These are phyloP conservation scores for Atta cephalotes DNA, from an alignment of 1,140 invertebrate species.

Conservation along the genomic window DNA sequence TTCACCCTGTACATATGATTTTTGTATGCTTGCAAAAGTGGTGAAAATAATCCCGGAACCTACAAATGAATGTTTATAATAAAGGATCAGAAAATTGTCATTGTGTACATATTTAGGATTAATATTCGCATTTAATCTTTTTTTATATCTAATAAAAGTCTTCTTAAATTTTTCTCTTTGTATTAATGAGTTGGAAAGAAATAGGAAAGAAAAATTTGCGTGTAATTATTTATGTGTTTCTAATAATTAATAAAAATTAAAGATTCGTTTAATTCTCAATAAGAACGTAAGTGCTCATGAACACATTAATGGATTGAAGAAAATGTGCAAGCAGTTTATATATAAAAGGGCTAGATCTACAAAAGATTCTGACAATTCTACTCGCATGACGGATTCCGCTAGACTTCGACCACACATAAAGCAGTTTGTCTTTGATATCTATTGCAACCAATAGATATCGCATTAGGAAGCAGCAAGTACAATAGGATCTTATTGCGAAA, in stretches of 20 bases:
- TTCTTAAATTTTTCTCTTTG: background rate
- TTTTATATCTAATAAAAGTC: background rate
- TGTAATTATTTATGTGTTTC: background rate
- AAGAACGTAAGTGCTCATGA: background rate
- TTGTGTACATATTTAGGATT: too few species aligned
- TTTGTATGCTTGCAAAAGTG: too few species aligned
- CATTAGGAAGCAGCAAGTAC: slow-evolving; percentile 13
- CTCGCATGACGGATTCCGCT: too few species aligned
- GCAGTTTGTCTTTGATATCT: background rate
- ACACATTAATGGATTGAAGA: background rate
- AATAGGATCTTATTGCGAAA: slow-evolving; percentile 5
- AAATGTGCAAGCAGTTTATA: background rate
- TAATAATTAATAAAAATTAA: background rate
- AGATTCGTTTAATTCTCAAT: background rate
- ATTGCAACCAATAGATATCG: slow-evolving; percentile 30
- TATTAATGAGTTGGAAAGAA: background rate
- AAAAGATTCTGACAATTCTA: background rate
- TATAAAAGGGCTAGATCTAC: background rate
- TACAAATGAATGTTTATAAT: too few species aligned
- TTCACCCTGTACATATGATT: too few species aligned
- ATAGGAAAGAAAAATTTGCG: background rate
- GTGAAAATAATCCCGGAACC: too few species aligned
- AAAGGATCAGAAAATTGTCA: too few species aligned
- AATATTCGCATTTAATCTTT: background rate
- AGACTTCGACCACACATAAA: background rate